These are phyloP conservation scores for Tetropium fuscum DNA, from an alignment of 2,888 invertebrate species.

Conservation along the genomic window DNA sequence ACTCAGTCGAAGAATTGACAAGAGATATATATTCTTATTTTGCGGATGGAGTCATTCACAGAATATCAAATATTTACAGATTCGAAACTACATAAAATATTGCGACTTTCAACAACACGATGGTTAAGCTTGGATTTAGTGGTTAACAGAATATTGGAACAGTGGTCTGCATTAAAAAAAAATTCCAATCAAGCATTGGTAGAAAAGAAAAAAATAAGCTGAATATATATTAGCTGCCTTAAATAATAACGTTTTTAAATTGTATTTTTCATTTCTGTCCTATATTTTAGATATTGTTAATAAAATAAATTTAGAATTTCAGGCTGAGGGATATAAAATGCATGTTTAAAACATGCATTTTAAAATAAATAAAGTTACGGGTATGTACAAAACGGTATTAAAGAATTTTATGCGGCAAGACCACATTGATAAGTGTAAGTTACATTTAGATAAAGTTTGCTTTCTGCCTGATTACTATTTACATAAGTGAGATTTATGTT, in stretches of 20 bases:
- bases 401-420: slow-evolving; percentile 27
- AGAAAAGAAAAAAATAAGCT: slow-evolving; percentile 3
- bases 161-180: slow-evolving; percentile 4
- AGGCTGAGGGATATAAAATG: slow-evolving; percentile 21
- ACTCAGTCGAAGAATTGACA: slow-evolving; percentile 16
- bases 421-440: slow-evolving; percentile 5
- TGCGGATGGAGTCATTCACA: slow-evolving; percentile 21
- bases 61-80: slow-evolving; percentile 35
- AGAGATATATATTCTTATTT: slow-evolving; percentile 33
- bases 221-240: slow-evolving; percentile 27
- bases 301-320: slow-evolving; percentile 39
- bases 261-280: slow-evolving; percentile 32
- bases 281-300: slow-evolving; percentile 35
- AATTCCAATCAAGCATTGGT: slow-evolving; percentile 20
- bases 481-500: slow-evolving; percentile 25
- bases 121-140: slow-evolving; percentile 29
- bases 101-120: slow-evolving; percentile 34
- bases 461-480: slow-evolving; percentile 13
- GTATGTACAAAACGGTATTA: slow-evolving; percentile 23
- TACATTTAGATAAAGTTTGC: slow-evolving; percentile 15
- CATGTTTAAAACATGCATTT: not conserved
- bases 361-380: slow-evolving; percentile 10
- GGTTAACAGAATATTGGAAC: slow-evolving; percentile 4
- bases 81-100: slow-evolving; percentile 32
- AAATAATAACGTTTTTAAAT: slow-evolving; percentile 25